Conservation (phyloP, 2,888 invertebrate genomes). For the Arctia plantaginis region DNA sequence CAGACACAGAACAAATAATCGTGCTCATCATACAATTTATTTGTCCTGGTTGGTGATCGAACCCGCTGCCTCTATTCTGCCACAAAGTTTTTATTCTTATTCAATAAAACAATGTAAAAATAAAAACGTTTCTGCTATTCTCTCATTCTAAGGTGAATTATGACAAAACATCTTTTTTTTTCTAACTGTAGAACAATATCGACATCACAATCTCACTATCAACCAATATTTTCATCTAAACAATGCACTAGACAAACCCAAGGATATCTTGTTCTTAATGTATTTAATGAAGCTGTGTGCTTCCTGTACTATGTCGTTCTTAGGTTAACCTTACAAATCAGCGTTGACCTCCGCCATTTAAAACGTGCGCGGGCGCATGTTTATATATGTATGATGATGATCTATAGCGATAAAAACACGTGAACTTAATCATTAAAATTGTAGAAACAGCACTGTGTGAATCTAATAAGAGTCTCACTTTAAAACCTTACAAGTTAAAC, state of each 20-base stretch:
- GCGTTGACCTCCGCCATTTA: constrained; percentile 45
- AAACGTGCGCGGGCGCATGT: constrained; percentile 22
- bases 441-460: not conserved
- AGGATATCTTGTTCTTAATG: constrained; percentile 19
- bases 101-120: not conserved
- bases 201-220: not conserved
- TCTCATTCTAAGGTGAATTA: not conserved
- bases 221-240: constrained; percentile 5
- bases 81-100: not conserved
- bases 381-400: constrained; percentile 7
- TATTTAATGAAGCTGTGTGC: constrained; percentile 33
- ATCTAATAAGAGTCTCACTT: too few relatives aligned
- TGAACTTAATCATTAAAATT: not conserved
- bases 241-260: constrained; percentile 22
- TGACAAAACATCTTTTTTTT: not conserved
- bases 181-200: not conserved
- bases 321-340: constrained; percentile 42
- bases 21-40: too few relatives aligned
- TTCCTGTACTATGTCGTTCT: constrained; percentile 43
- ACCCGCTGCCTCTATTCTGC: not conserved
- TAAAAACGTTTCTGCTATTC: not conserved
- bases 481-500: too few relatives aligned
- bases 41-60: too few relatives aligned
- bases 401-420: not conserved
- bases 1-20: too few relatives aligned